Evolutionary conservation across 2,888 invertebrate species (phyloP).

Genomic region (Polyommatus iphigenia): DNA sequence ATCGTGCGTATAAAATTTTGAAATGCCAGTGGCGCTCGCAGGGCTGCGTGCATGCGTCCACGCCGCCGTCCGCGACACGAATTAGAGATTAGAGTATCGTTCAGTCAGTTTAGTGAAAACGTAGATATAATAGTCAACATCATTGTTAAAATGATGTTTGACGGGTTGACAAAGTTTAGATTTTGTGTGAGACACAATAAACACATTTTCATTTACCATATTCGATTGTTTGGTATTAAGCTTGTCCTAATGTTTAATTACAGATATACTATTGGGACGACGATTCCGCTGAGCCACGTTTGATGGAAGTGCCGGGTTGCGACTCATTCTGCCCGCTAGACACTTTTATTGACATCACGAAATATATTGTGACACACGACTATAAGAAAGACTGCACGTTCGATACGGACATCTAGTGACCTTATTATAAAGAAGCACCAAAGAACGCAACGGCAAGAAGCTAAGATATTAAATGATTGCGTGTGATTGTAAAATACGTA

Average conservation of each 20-base stretch:
- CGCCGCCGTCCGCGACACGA: too few species aligned
- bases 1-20: too few species aligned
- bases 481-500: background rate
- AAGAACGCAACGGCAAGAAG: background rate
- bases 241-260: slow-evolving; percentile 34
- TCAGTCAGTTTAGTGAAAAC: too few species aligned
- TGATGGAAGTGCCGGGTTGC: slow-evolving; percentile 79
- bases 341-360: slow-evolving; percentile 70
- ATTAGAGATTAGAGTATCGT: too few species aligned
- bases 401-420: slow-evolving; percentile 50
- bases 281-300: slow-evolving; percentile 70
- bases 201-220: too few species aligned
- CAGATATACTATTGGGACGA: slow-evolving; percentile 80
- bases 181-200: too few species aligned
- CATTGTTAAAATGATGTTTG: too few species aligned
- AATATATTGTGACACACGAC: slow-evolving; percentile 66
- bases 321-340: slow-evolving; percentile 75
- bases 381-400: slow-evolving; percentile 69
- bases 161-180: too few species aligned
- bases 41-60: too few species aligned
- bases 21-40: too few species aligned
- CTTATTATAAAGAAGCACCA: background rate
- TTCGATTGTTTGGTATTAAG: background rate
- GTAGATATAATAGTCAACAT: too few species aligned
- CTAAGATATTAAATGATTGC: background rate